Evolutionary conservation across 1,140 invertebrate species (phyloP).

Genomic region (Drosophila guanche): DNA sequence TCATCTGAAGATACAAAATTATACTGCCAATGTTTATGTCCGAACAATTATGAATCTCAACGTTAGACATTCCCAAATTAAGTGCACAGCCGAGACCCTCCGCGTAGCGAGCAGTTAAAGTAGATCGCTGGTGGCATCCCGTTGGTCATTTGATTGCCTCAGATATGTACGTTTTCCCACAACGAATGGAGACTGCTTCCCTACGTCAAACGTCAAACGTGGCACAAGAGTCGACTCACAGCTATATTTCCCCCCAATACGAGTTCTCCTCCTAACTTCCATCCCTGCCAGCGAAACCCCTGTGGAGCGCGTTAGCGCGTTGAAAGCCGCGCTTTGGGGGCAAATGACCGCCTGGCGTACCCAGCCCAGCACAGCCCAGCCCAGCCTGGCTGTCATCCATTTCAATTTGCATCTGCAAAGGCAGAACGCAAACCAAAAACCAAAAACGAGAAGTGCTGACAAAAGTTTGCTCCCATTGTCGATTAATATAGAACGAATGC

Average conservation of each 20-base stretch:
- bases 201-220: conserved; percentile 41
- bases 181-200: neutral
- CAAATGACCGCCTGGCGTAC: conserved; percentile 33
- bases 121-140: too few relatives aligned
- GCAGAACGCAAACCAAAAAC: conserved; percentile 15
- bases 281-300: neutral
- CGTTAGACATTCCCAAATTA: too few relatives aligned
- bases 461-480: conserved; percentile 53
- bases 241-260: conserved; percentile 1
- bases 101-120: too few relatives aligned
- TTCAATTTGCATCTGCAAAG: conserved; percentile 55
- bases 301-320: conserved; percentile 59
- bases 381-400: conserved; percentile 33
- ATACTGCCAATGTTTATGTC: too few relatives aligned
- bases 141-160: too few relatives aligned
- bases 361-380: too few relatives aligned
- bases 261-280: neutral
- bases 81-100: too few relatives aligned
- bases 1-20: too few relatives aligned
- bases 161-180: too few relatives aligned
- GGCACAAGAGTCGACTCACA: conserved; percentile 31
- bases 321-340: conserved; percentile 67
- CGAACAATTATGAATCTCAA: too few relatives aligned
- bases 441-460: conserved; percentile 30
- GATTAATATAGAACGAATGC: conserved; percentile 34